A percentile compares a stretch with the other conserved stretches of the same genome.
Conservation (phyloP, 2,888 invertebrate species). For the Hoplodrina blanda region DNA sequence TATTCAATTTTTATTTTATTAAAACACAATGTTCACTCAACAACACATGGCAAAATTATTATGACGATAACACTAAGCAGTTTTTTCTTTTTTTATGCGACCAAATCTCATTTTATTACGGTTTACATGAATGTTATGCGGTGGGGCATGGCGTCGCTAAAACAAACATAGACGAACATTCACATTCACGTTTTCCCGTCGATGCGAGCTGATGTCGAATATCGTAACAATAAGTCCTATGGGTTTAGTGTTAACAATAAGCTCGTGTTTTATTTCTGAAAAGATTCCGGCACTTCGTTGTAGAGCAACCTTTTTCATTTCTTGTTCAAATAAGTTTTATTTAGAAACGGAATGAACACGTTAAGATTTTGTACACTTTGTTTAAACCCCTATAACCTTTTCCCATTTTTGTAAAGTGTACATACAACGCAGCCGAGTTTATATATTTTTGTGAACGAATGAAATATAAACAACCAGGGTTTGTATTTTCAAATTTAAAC, state of each 20-base stretch:
- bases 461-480: constrained; percentile 10
- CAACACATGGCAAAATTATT: constrained; percentile 26
- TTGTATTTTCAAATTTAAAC: constrained; percentile 30
- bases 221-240: constrained; percentile 70
- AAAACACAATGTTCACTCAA: constrained; percentile 3
- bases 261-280: constrained; percentile 70
- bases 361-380: not conserved
- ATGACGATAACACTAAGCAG: constrained; percentile 26
- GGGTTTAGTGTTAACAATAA: constrained; percentile 75
- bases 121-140: constrained; percentile 57
- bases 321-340: not conserved
- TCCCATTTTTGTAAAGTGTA: constrained; percentile 1
- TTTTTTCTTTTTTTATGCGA: constrained; percentile 30
- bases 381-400: not conserved
- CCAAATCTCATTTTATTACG: constrained; percentile 51
- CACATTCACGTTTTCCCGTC: constrained; percentile 38
- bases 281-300: constrained; percentile 66
- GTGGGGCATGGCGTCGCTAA: constrained; percentile 33
- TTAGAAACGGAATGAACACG: not conserved
- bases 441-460: constrained; percentile 13
- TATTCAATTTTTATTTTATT: constrained; percentile 19
- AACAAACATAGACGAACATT: constrained; percentile 51
- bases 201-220: constrained; percentile 65
- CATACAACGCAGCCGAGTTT: constrained; percentile 8
- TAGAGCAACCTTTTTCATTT: constrained; percentile 46